Evolutionary conservation across 2,113 vertebrate species (phyloP).

Genomic region (Nothocercus nigrocapillus): DNA sequence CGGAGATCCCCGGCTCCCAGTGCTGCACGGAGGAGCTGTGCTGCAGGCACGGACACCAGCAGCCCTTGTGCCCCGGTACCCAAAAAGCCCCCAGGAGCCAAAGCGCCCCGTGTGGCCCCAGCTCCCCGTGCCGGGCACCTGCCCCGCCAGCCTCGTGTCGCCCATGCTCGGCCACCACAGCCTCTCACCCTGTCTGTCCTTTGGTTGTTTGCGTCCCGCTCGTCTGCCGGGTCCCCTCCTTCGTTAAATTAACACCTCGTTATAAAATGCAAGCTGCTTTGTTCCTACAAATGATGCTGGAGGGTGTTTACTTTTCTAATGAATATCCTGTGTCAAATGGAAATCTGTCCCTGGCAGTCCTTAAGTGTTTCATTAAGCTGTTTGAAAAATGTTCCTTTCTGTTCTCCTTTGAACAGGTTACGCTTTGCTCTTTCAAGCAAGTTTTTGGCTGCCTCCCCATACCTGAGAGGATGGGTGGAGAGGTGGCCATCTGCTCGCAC

Average conservation of each 20-base stretch:
- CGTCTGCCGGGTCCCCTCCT: not conserved
- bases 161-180: rapidly evolving
- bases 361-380: slow-evolving; percentile 63
- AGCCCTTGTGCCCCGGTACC: not conserved
- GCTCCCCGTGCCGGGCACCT: not conserved
- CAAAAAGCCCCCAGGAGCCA: not conserved
- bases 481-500: slow-evolving; percentile 57
- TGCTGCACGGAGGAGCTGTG: not conserved
- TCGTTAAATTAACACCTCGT: slow-evolving; percentile 69
- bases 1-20: not conserved
- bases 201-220: not conserved
- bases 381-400: slow-evolving; percentile 65
- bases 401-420: slow-evolving; percentile 65
- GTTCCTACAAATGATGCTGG: slow-evolving; percentile 53
- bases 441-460: slow-evolving; percentile 56
- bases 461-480: slow-evolving; percentile 63
- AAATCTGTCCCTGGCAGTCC: slow-evolving; percentile 71
- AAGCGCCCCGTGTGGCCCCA: rapidly evolving
- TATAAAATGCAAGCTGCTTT: slow-evolving; percentile 55
- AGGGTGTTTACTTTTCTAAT: slow-evolving; percentile 66
- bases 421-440: slow-evolving; percentile 47
- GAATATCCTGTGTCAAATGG: slow-evolving; percentile 62
- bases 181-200: not conserved
- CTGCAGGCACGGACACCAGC: not conserved
- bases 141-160: rapidly evolving